Base-by-base conservation (phyloP, 2,113 vertebrate species). In the Salvelinus namaycush region DNA sequence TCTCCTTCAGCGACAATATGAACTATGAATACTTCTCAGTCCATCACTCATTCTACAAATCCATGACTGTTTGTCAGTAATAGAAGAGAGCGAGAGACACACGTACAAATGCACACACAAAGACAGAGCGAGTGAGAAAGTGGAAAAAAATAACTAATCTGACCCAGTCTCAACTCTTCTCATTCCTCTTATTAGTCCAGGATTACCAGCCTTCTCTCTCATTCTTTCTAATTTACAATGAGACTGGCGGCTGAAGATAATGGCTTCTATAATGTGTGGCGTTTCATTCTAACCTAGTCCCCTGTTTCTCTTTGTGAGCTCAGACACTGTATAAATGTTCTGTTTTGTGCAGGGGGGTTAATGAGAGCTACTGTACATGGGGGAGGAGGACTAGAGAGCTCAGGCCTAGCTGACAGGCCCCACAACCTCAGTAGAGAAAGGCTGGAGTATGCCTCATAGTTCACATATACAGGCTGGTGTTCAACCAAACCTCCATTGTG, bases 81-180 rank as follows among this genome's bases (percentile, higher is more conserved):
- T 27, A 76, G 54, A 9, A 39, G 39, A 39, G 39, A 39, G 39
- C 51, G 26, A 67, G 68, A 68, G 9, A 44, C 9, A 31, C 29
- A 31, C 5, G 49, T 16, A 70, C 39, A 44, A 2, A 9, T 8
- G 20, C 34, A 22, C 6, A 22, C 12, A 54, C 26, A 51, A 48
- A 26, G 48, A 27, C n/a, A 26, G 14, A 72, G 49, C 1, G 12
- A 48, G 39, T 18, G 68, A 48, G 81, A 80, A 48, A 66, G 51
- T 34, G 2, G 8, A 77, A 81, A 49, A 49, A 64, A 71, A 74
- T 69, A 75, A 74, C 77, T 72, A 81, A 80, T 86, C 74, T 89
- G 88, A 91, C 89, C 89, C 83, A 89, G 79, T 92, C 89, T 90
- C 85, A 80, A 81, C 83, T 90, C 81, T 80, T 79, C 86, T 90